phyloP scores from a whole-genome alignment of 2,797 vertebrate species.

The Clarias platycephalus region DNA sequence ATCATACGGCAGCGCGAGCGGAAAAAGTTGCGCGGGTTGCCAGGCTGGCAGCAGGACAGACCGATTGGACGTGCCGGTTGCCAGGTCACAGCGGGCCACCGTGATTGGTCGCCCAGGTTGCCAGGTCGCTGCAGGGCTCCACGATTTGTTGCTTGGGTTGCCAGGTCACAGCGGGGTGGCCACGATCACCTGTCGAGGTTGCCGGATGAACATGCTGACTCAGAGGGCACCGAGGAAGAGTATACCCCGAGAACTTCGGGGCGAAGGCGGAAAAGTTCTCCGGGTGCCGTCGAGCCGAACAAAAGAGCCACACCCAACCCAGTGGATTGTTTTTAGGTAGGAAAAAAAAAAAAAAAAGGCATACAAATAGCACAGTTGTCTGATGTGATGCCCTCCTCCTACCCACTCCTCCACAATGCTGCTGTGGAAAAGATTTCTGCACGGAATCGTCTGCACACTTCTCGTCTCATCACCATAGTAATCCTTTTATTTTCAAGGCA shows the following conservation, averaged over 20 bases:
- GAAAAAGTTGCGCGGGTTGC: slow-evolving; percentile 39
- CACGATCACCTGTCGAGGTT: slow-evolving; percentile 29
- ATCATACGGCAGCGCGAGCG: slow-evolving; percentile 38
- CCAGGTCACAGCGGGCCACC: slow-evolving; percentile 58
- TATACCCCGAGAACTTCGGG: neutral
- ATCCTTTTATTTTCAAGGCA: slow-evolving; percentile 57
- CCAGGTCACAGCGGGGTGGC: slow-evolving; percentile 58
- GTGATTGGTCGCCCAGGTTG: slow-evolving; percentile 60
- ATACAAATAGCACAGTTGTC: slow-evolving; percentile 38
- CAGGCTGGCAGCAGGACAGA: slow-evolving; percentile 38
- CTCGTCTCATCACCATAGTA: slow-evolving; percentile 56
- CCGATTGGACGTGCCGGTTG: slow-evolving; percentile 56
- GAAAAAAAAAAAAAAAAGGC: slow-evolving; percentile 25
- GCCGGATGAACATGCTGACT: slow-evolving; percentile 14
- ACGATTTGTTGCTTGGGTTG: slow-evolving; percentile 61
- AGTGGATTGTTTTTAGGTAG: neutral
- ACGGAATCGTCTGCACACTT: slow-evolving; percentile 42
- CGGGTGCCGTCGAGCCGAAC: neutral
- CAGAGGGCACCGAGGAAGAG: slow-evolving; percentile 9
- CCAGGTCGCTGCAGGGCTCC: slow-evolving; percentile 57
- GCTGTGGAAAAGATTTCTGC: slow-evolving; percentile 44
- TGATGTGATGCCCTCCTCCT: slow-evolving; percentile 37
- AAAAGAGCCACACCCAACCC: slow-evolving; percentile 19
- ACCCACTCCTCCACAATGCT: slow-evolving; percentile 32
- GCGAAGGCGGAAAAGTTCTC: neutral